Percentiles rank a stretch among this genome's conserved stretches.
Evolutionary conservation across 2,113 vertebrate species (phyloP).

Genomic region (Melanostigma gelatinosum): DNA sequence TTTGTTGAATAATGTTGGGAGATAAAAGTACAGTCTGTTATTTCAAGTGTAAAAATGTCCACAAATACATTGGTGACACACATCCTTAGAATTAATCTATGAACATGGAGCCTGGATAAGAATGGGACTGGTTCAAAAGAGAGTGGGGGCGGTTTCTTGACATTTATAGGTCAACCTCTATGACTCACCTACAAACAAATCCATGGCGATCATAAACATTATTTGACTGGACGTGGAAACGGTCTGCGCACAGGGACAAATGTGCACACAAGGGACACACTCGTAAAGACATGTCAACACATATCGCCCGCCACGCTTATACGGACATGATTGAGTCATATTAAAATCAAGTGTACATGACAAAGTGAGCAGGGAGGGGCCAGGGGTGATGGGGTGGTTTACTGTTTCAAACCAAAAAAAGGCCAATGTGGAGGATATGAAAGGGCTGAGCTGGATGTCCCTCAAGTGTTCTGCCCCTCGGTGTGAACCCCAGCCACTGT

Average conservation of each 20-base stretch:
- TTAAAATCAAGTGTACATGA: constrained; percentile 46
- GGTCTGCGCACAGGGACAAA: constrained; percentile 20
- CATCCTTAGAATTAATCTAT: constrained; percentile 8
- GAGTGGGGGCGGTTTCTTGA: constrained; percentile 47
- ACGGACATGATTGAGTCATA: constrained; percentile 31
- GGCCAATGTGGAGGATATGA: constrained; percentile 30
- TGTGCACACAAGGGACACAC: constrained; percentile 11
- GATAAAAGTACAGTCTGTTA: constrained; percentile 19
- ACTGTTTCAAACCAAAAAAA: constrained; percentile 47
- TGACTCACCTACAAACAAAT: constrained; percentile 45
- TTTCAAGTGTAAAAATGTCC: constrained; percentile 29
- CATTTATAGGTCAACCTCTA: constrained; percentile 68
- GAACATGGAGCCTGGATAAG: constrained; percentile 30
- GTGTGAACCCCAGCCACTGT: constrained; percentile 68
- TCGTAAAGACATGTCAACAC: constrained; percentile 24
- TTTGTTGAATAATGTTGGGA: constrained; percentile 37
- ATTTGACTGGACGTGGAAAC: constrained; percentile 39
- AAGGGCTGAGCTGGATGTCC: constrained; percentile 59
- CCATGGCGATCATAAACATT: constrained; percentile 35
- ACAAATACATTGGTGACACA: constrained; percentile 24
- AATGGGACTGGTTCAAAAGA: constrained; percentile 38
- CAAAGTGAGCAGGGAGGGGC: background rate
- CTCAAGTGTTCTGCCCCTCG: constrained; percentile 65
- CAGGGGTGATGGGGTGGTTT: constrained; percentile 6
- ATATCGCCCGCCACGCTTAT: constrained; percentile 22